phyloP scores from a whole-genome alignment of 2,113 vertebrate species.

The Hiodon tergisus region DNA sequence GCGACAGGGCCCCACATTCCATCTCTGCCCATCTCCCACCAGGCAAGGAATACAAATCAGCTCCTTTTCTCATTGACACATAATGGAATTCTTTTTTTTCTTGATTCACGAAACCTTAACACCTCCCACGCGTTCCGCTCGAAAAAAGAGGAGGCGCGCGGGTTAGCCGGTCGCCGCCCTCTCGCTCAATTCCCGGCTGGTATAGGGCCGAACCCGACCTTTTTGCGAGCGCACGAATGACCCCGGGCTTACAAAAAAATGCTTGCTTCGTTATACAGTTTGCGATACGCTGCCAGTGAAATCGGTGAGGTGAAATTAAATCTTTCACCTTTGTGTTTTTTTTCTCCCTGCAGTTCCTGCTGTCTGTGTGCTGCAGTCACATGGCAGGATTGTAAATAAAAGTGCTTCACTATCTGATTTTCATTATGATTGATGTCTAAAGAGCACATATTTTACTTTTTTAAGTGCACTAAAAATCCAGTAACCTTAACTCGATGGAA shows the following conservation, averaged over 20 bases:
- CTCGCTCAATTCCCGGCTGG: not conserved
- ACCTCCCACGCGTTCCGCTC: not conserved
- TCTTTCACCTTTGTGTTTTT: no score
- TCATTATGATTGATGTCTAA: no score
- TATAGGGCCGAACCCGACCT: not conserved
- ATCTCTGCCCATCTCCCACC: constrained; percentile 17
- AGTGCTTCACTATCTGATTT: no score
- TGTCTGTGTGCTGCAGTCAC: not conserved
- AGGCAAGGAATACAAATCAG: constrained; percentile 26
- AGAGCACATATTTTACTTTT: no score
- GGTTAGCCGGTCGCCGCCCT: not conserved
- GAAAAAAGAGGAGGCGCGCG: no score
- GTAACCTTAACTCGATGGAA: no score
- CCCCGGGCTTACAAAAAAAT: not conserved
- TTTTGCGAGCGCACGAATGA: not conserved
- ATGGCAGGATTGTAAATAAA: no score
- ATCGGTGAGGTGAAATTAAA: no score
- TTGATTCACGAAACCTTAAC: not conserved
- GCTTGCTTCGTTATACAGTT: not conserved
- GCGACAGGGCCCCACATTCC: constrained; percentile 13
- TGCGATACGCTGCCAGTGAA: no score
- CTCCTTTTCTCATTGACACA: constrained; percentile 21
- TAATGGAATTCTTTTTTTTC: constrained; percentile 25
- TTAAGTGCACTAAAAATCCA: no score
- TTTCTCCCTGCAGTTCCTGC: not conserved